These are phyloP conservation scores for Macrobrachium nipponense DNA, from an alignment of 1,140 invertebrate genomes.

Conservation along the genomic window DNA sequence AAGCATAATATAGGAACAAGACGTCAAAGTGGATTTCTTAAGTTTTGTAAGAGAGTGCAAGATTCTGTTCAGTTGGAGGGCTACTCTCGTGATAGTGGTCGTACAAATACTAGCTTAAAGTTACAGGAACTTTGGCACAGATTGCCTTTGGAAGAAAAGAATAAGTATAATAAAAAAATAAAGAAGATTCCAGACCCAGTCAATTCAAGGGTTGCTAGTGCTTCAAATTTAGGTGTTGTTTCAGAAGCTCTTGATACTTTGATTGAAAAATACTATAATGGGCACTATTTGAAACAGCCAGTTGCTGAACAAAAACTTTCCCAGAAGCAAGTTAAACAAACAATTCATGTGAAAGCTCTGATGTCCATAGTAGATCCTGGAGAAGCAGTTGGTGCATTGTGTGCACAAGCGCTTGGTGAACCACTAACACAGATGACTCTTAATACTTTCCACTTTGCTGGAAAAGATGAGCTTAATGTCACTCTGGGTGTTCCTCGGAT, in stretches of 20 bases:
- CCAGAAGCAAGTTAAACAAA: slow-evolving; percentile 73
- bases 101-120: background rate
- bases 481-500: slow-evolving; percentile 95
- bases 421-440: slow-evolving; percentile 99
- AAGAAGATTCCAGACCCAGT: slow-evolving; percentile 76
- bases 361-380: slow-evolving; percentile 86
- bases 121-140: slow-evolving; percentile 66
- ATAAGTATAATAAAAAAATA: slow-evolving; percentile 65
- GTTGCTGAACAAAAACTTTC: slow-evolving; percentile 26
- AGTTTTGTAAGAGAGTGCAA: slow-evolving; percentile 52
- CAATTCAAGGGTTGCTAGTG: slow-evolving; percentile 76
- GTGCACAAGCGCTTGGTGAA: slow-evolving; percentile 95
- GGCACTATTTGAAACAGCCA: slow-evolving; percentile 69
- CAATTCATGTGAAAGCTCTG: slow-evolving; percentile 83
- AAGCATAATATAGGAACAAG: slow-evolving; percentile 70
- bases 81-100: background rate
- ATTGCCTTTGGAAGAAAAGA: slow-evolving; percentile 48
- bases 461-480: slow-evolving; percentile 99
- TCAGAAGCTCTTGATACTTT: slow-evolving; percentile 82
- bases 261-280: slow-evolving; percentile 76
- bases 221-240: slow-evolving; percentile 83
- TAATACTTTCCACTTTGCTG: slow-evolving; percentile 99
- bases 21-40: slow-evolving; percentile 67
- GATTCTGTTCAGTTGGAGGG: background rate
- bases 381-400: slow-evolving; percentile 95